phyloP scores from a whole-genome alignment of 2,888 invertebrate genomes.

The Melinopterus prodromus region DNA sequence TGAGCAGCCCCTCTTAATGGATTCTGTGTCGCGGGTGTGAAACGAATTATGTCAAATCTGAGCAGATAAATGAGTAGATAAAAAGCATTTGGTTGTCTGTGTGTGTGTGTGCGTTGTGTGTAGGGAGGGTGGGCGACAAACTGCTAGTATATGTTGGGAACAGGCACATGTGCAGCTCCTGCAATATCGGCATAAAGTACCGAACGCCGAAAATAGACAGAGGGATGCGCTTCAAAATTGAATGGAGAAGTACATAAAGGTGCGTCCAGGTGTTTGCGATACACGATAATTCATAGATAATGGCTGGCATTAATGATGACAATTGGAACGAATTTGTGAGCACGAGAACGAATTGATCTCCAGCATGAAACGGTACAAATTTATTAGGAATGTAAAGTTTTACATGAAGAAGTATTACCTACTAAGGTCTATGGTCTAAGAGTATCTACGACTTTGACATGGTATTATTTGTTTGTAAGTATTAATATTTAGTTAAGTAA shows the following conservation, averaged over 20 bases:
- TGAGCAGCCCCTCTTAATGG: slow-evolving; percentile 4
- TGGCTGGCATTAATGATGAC: slow-evolving; percentile 40
- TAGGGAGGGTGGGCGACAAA: slow-evolving; percentile 29
- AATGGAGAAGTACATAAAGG: slow-evolving; percentile 37
- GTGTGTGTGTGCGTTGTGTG: slow-evolving; percentile 37
- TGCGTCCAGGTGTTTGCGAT: slow-evolving; percentile 50
- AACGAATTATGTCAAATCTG: slow-evolving; percentile 41
- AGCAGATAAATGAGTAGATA: slow-evolving; percentile 40
- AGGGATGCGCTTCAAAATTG: slow-evolving; percentile 31
- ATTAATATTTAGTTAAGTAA: too few relatives aligned
- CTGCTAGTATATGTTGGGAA: slow-evolving; percentile 33
- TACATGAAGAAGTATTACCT: too few relatives aligned
- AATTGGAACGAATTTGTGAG: slow-evolving; percentile 33
- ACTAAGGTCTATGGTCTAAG: too few relatives aligned
- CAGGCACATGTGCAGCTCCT: slow-evolving; percentile 28
- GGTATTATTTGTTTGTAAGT: too few relatives aligned
- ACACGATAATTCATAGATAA: slow-evolving; percentile 52
- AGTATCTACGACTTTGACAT: too few relatives aligned
- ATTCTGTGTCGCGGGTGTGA: slow-evolving; percentile 20
- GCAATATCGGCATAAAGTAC: slow-evolving; percentile 18
- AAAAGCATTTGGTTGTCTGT: slow-evolving; percentile 37
- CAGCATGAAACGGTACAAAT: slow-evolving; percentile 20
- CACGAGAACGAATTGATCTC: slow-evolving; percentile 33
- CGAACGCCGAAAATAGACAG: slow-evolving; percentile 29
- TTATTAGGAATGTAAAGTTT: background rate